Base-by-base conservation (phyloP, 2,113 vertebrate species). In the Mus spicilegus region DNA sequence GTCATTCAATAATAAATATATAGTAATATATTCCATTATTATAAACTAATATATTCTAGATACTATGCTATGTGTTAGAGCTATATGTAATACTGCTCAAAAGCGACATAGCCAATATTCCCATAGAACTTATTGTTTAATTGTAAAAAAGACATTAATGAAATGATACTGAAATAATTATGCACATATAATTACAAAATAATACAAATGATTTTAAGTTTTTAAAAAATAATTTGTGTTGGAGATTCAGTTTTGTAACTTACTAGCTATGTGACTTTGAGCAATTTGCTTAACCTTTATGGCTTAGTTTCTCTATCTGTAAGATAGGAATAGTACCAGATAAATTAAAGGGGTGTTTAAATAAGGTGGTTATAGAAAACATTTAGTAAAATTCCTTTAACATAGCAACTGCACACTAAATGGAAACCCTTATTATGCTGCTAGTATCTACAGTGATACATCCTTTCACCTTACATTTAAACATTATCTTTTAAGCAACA, bases 161-260 rank as follows among this genome's bases (percentile, higher is more conserved):
- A 36, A 65, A 42, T 49, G n/a, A 78, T 69, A 54, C 30, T n/a
- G 36, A 87, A 70, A 82, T 51, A 46, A 73, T 93, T 14, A 67
- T 30, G 49, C 42, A 56, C 14, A 51, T 76, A 9, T 76, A 80
- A 80, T 93, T 88, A 56, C 3, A 87, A 69, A 39, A 0, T 69
- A 87, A 78, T 78, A 24, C 58, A n/a, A 69, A 94, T 42, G 28
- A 75, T 76, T 90, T 84, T 42, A 90, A 63, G 13, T 67, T 90
- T 42, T 51, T 36, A 8, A 72, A 89, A 30, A 78, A 3, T 20
- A 88, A 54, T 2, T 30, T n/a, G 9, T 61, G 7, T 54, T 87
- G 78, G 54, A 72, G 22, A 80, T 72, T 46, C 73, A 80, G 36
- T 5, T 90, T 30, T 94, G 67, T 69, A 42, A 72, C 39, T 81